phyloP scores from a whole-genome alignment of 2,113 vertebrate species.

The Chloroceryle aenea region DNA sequence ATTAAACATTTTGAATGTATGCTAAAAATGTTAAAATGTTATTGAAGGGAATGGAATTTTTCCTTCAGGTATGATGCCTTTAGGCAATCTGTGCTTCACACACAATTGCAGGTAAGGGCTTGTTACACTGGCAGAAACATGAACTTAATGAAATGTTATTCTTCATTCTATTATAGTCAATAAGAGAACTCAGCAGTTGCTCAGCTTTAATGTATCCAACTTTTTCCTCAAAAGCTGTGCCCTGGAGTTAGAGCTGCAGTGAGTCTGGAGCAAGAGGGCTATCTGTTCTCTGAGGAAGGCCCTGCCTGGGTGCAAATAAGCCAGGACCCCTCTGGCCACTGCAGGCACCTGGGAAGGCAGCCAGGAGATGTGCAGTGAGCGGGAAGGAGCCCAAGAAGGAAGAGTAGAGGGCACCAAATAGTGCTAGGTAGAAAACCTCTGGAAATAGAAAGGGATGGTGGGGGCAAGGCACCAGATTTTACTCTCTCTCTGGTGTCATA shows the following conservation, averaged over 20 bases:
- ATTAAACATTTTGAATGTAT: constrained; percentile 23
- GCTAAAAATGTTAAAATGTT: constrained; percentile 62
- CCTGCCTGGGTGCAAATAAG: background rate
- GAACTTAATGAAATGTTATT: constrained; percentile 66
- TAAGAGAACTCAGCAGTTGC: constrained; percentile 21
- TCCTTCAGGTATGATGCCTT: constrained; percentile 65
- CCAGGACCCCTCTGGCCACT: fast-evolving
- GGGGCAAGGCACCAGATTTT: background rate
- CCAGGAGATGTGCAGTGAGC: background rate
- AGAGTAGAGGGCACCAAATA: background rate
- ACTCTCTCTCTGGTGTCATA: fast-evolving
- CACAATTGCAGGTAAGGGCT: constrained; percentile 56
- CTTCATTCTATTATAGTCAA: constrained; percentile 21
- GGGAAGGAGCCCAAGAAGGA: background rate
- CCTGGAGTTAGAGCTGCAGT: background rate
- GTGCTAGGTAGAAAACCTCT: background rate
- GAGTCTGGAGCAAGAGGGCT: background rate
- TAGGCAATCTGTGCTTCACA: constrained; percentile 62
- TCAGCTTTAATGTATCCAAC: background rate
- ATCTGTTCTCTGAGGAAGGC: background rate
- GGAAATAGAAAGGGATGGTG: background rate
- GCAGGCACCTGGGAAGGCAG: background rate
- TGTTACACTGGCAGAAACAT: constrained; percentile 58
- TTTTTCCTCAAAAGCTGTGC: constrained; percentile 2
- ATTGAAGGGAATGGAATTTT: constrained; percentile 70